phyloP scores from a whole-genome alignment of 2,113 vertebrate genomes.

The Pimephales promelas region DNA sequence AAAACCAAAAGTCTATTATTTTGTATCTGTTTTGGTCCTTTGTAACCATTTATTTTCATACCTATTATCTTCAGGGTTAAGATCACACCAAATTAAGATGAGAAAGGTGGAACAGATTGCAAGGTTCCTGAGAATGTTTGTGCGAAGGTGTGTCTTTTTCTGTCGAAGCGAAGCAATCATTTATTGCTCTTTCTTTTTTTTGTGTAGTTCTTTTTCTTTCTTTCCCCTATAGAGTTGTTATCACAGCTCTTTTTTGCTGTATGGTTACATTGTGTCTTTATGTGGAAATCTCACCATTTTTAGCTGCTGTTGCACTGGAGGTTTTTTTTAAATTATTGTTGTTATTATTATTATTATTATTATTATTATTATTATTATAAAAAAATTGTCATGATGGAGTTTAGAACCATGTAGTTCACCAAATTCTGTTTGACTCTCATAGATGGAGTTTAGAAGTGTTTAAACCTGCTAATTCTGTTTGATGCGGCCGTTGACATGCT shows the following conservation, averaged over 20 bases:
- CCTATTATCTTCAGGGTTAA: conserved; percentile 74
- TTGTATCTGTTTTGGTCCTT: conserved; percentile 12
- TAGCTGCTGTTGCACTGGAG: conserved; percentile 75
- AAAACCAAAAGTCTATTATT: conserved; percentile 43
- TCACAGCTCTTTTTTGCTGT: conserved; percentile 64
- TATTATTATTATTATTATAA: neutral
- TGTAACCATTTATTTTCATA: neutral
- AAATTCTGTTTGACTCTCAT: conserved; percentile 29
- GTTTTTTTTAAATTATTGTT: conserved; percentile 29
- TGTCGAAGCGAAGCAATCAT: conserved; percentile 54
- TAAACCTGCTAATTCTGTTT: conserved; percentile 1
- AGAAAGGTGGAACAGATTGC: conserved; percentile 21
- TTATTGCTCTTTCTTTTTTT: conserved; percentile 57
- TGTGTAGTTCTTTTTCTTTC: neutral
- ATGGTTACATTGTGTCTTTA: conserved; percentile 53
- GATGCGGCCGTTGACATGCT: neutral
- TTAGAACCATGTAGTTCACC: conserved; percentile 20
- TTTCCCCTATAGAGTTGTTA: conserved; percentile 9
- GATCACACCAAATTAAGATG: conserved; percentile 77
- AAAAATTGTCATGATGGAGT: conserved; percentile 16
- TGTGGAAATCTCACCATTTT: conserved; percentile 62
- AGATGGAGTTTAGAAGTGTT: conserved; percentile 35
- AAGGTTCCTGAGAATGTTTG: conserved; percentile 25
- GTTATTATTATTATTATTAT: neutral
- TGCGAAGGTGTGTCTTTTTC: conserved; percentile 59